phyloP scores from a whole-genome alignment of 2,797 vertebrate species.

The Argyrosomus regius region DNA sequence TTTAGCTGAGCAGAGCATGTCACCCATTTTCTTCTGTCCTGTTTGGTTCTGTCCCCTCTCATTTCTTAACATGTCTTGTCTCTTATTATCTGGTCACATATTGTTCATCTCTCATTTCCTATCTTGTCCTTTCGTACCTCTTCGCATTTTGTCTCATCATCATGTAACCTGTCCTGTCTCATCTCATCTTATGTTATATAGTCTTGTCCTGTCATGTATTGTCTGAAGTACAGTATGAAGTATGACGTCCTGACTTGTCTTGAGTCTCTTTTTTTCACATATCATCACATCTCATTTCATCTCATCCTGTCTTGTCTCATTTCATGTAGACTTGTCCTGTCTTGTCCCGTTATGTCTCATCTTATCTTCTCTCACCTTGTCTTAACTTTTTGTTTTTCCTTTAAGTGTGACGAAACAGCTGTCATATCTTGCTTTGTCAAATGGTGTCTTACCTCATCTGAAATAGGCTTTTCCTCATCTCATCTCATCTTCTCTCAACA shows the following conservation, averaged over 20 bases:
- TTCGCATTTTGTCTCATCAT: background rate
- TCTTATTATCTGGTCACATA: background rate
- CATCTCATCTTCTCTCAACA: too few species aligned
- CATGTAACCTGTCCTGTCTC: background rate
- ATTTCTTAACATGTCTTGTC: background rate
- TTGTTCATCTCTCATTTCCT: background rate
- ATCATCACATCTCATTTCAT: background rate
- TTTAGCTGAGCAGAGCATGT: background rate
- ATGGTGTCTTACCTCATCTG: background rate
- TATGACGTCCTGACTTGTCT: too few species aligned
- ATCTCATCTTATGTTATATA: background rate
- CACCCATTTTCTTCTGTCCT: constrained; percentile 9
- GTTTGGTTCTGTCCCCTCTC: background rate
- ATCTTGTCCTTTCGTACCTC: background rate
- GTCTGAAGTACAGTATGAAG: too few species aligned
- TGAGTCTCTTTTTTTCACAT: background rate
- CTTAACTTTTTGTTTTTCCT: too few species aligned
- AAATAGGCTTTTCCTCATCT: too few species aligned
- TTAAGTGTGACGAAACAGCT: too few species aligned
- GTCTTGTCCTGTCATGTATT: too few species aligned
- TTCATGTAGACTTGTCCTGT: background rate
- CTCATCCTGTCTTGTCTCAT: background rate
- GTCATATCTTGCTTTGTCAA: background rate
- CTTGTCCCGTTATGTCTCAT: too few species aligned
- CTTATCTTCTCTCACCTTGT: too few species aligned